Conservation (phyloP, 2,113 vertebrate species). For the Pelobates fuscus region DNA sequence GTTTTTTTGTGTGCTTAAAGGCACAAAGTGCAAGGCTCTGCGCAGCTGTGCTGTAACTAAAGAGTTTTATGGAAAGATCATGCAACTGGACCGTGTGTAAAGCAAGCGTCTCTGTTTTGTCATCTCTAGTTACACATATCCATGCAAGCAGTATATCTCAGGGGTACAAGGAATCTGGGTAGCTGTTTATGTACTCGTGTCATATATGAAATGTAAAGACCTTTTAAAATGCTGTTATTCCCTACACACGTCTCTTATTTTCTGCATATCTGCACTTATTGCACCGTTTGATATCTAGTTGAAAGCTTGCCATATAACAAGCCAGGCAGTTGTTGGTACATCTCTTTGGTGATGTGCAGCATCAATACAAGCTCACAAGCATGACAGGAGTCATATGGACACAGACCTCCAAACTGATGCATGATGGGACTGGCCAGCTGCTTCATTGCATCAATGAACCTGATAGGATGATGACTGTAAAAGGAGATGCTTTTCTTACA, state of each 20-base stretch:
- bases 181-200: no score
- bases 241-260: no score
- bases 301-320: no score
- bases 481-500: constrained; percentile 8
- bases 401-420: not conserved
- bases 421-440: constrained; percentile 18
- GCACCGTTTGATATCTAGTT: no score
- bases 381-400: not conserved
- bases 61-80: not conserved
- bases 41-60: not conserved
- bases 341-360: not conserved
- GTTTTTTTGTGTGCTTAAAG: no score
- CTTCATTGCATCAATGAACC: constrained; percentile 4
- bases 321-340: not conserved
- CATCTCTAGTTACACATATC: not conserved
- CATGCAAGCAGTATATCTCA: not conserved
- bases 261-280: no score
- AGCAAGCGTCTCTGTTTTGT: not conserved
- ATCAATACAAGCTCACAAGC: not conserved
- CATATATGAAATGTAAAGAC: no score
- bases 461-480: constrained; percentile 13
- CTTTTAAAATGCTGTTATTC: no score
- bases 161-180: not conserved
- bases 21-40: no score
- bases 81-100: not conserved